Evolutionary conservation across 2,888 invertebrate species (phyloP).

Genomic region (Andrena fulva): DNA sequence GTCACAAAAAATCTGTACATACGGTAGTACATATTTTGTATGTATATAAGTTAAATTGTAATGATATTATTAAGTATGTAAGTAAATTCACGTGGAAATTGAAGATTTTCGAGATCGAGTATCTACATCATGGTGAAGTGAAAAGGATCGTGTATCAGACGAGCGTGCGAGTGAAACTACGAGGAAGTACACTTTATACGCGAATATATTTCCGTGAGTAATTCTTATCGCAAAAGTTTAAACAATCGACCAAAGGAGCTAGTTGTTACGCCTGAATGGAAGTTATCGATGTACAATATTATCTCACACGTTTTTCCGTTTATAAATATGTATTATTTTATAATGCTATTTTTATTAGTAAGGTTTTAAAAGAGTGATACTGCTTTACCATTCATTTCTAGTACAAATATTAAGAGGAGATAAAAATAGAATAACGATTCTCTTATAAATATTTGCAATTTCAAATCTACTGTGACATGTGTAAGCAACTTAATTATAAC

Average conservation of each 20-base stretch:
- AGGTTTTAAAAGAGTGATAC: slow-evolving; percentile 40
- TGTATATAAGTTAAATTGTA: slow-evolving; percentile 49
- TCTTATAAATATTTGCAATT: background rate
- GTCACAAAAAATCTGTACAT: slow-evolving; percentile 54
- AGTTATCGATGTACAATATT: slow-evolving; percentile 37
- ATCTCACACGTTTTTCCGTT: slow-evolving; percentile 33
- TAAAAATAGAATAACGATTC: slow-evolving; percentile 7
- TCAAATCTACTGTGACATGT: background rate
- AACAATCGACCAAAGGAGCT: slow-evolving; percentile 64
- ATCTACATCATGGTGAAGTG: slow-evolving; percentile 18
- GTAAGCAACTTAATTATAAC: background rate
- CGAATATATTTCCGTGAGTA: slow-evolving; percentile 33
- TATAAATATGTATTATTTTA: slow-evolving; percentile 36
- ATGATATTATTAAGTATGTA: slow-evolving; percentile 39
- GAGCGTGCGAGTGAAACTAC: slow-evolving; percentile 26
- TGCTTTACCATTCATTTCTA: slow-evolving; percentile 29
- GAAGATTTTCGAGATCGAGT: slow-evolving; percentile 24
- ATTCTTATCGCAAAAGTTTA: slow-evolving; percentile 42
- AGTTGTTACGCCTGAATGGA: slow-evolving; percentile 37
- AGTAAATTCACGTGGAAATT: slow-evolving; percentile 28
- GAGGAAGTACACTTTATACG: background rate
- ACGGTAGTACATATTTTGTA: slow-evolving; percentile 63
- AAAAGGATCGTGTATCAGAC: slow-evolving; percentile 36
- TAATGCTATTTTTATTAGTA: slow-evolving; percentile 25
- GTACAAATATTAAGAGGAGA: slow-evolving; percentile 38